A percentile compares a stretch with the other conserved stretches of the same genome.
phyloP scores from a whole-genome alignment of 1,140 invertebrate species.

The Brachionus asplanchnoidis region DNA sequence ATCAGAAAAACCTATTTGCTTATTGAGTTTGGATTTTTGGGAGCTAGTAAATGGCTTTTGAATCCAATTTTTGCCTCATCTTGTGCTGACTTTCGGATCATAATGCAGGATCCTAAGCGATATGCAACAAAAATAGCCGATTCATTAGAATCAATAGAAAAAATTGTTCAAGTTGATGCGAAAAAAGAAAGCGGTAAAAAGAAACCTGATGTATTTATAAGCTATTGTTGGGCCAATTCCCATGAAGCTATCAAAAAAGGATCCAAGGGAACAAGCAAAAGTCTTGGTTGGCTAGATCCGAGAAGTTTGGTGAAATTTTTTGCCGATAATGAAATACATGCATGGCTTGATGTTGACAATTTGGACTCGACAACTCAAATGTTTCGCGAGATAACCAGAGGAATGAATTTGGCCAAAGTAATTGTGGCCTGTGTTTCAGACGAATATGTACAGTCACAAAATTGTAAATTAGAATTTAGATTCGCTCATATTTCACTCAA shows the following conservation, averaged over 20 bases:
- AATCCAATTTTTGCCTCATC: background rate
- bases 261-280: constrained; percentile 23
- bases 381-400: background rate
- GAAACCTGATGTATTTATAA: constrained; percentile 48
- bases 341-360: constrained; percentile 49
- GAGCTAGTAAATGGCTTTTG: background rate
- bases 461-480: constrained; percentile 42
- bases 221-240: constrained; percentile 53
- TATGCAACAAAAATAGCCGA: constrained; percentile 49
- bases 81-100: constrained; percentile 48
- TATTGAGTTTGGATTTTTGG: constrained; percentile 2
- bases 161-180: background rate
- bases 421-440: constrained; percentile 40
- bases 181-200: constrained; percentile 28
- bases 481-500: constrained; percentile 8
- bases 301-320: constrained; percentile 49
- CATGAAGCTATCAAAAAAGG: constrained; percentile 48
- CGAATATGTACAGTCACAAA: constrained; percentile 50
- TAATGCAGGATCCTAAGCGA: constrained; percentile 48
- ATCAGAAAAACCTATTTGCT: background rate
- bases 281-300: constrained; percentile 48
- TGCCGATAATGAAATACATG: constrained; percentile 47
- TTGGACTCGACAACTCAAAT: background rate
- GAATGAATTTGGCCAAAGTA: constrained; percentile 35
- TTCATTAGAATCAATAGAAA: constrained; percentile 44